Conservation (phyloP, 2,113 vertebrate genomes). For the Embiotoca jacksoni region DNA sequence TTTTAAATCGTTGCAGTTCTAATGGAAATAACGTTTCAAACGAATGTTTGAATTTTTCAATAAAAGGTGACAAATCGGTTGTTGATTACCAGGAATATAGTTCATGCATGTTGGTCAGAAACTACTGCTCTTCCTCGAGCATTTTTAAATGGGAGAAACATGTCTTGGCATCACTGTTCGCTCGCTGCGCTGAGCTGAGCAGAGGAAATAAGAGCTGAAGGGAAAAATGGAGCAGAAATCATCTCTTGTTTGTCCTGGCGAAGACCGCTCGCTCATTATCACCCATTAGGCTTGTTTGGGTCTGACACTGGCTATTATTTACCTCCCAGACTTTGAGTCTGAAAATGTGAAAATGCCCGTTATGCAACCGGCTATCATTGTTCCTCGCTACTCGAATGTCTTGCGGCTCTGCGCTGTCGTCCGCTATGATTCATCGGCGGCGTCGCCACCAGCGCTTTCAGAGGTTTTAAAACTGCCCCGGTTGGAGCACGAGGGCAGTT, state of each 20-base stretch:
- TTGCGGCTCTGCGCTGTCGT: not conserved
- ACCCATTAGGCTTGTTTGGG: slow-evolving; percentile 39
- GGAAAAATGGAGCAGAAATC: slow-evolving; percentile 44
- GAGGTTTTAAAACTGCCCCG: no score
- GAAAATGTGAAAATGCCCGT: slow-evolving; percentile 45
- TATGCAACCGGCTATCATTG: slow-evolving; percentile 35
- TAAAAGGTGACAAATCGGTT: no score
- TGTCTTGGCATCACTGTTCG: not conserved
- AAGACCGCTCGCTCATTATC: slow-evolving; percentile 41
- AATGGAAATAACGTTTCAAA: no score
- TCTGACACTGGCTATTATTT: slow-evolving; percentile 40
- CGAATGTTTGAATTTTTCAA: no score
- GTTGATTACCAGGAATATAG: no score
- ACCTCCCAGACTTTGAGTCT: slow-evolving; percentile 18
- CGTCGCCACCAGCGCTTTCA: not conserved
- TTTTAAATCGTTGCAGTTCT: no score
- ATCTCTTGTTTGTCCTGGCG: slow-evolving; percentile 50
- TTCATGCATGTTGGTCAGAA: no score
- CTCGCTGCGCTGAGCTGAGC: not conserved
- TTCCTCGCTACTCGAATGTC: not conserved
- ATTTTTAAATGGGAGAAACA: no score
- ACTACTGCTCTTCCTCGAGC: no score
- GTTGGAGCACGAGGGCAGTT: no score
- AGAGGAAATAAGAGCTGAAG: slow-evolving; percentile 19
- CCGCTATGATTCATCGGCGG: slow-evolving; percentile 1